Conservation (phyloP, 2,113 vertebrate genomes). For the Sitta europaea region DNA sequence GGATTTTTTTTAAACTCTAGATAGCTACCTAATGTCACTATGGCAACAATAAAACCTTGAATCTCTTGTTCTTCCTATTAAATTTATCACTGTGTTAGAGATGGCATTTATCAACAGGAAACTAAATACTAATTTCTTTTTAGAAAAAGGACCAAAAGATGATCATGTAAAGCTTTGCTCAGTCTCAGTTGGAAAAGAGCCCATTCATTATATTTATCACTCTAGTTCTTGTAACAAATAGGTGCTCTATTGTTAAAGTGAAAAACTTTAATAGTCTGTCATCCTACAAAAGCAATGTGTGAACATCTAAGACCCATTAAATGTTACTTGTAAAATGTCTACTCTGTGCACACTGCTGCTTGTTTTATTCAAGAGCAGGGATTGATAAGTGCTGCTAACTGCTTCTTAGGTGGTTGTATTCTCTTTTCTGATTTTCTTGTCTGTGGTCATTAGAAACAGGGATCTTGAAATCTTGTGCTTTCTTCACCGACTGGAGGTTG, state of each 20-base stretch:
- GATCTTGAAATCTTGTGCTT: neutral
- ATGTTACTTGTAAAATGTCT: neutral
- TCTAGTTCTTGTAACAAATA: neutral
- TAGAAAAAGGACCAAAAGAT: neutral
- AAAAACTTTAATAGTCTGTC: neutral
- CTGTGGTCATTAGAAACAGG: neutral
- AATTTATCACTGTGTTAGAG: neutral
- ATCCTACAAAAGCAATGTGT: neutral
- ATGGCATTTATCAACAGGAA: neutral
- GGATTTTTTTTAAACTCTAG: neutral
- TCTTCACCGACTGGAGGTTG: neutral
- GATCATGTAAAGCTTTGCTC: neutral
- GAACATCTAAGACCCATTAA: neutral
- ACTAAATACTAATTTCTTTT: neutral
- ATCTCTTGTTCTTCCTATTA: neutral
- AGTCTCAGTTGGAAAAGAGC: neutral
- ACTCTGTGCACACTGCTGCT: neutral
- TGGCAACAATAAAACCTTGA: neutral
- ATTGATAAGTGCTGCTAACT: neutral
- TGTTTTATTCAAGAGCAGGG: neutral
- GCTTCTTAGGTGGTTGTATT: neutral
- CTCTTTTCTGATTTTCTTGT: neutral
- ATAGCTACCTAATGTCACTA: neutral
- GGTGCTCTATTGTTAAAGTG: neutral
- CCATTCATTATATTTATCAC: neutral